Conservation (phyloP, 92 coral and sea anemone genomes). For the Palythoa caribaeorum region DNA sequence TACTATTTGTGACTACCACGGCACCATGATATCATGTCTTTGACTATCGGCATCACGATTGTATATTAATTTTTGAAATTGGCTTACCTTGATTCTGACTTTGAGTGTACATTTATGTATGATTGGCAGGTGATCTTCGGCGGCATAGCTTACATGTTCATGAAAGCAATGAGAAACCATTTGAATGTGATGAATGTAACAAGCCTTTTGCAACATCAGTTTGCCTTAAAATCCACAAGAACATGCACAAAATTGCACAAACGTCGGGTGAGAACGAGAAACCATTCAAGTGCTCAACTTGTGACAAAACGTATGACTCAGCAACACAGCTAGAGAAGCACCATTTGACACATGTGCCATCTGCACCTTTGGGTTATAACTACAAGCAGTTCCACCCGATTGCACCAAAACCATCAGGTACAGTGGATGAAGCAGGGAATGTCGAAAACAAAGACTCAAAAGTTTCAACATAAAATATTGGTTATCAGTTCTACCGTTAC, state of each 20-base stretch:
- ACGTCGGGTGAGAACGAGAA: slow-evolving; percentile 51
- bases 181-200: slow-evolving; percentile 73
- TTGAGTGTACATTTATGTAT: background rate
- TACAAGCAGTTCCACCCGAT: slow-evolving; percentile 71
- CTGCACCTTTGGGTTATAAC: slow-evolving; percentile 62
- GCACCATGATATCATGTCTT: background rate
- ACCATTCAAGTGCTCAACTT: slow-evolving; percentile 56
- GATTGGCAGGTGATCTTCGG: slow-evolving; percentile 89
- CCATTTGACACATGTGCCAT: slow-evolving; percentile 57
- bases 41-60: background rate
- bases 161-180: slow-evolving; percentile 78
- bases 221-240: slow-evolving; percentile 66
- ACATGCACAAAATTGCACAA: slow-evolving; percentile 49
- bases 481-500: background rate
- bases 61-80: background rate
- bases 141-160: slow-evolving; percentile 95
- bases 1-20: background rate
- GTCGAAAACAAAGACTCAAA: slow-evolving; percentile 13
- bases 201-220: slow-evolving; percentile 64
- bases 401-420: slow-evolving; percentile 66
- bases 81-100: no score
- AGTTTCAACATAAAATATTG: background rate
- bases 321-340: slow-evolving; percentile 63
- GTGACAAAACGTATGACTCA: slow-evolving; percentile 65
- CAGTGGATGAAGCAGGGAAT: slow-evolving; percentile 30